Base-by-base conservation (phyloP, 2,797 vertebrate species). In the Capromys pilorides region DNA sequence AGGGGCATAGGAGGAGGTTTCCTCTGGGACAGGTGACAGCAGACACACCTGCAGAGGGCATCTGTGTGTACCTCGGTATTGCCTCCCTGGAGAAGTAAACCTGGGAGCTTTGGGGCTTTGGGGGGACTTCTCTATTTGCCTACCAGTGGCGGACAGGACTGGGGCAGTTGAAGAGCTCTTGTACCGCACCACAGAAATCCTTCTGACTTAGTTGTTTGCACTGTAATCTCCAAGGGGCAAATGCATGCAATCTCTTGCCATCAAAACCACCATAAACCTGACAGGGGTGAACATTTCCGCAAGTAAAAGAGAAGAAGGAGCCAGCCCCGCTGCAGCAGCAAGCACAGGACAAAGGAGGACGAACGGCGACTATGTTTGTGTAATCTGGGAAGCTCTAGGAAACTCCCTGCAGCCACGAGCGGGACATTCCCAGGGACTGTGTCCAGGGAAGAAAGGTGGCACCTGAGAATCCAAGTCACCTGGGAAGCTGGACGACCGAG, bases 161-260 rank as follows among this genome's bases (percentile, higher is more conserved):
- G 26, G 85, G 33, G 41, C 67, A 28, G 75, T 71, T 69, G 71
- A 92, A 84, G 49, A 67, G 45, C 67, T 90, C 64, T 75, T 62
- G 71, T 51, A 71, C 87, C 51, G 22, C 31, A 86, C 26, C 26
- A 45, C 41, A 86, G 41, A 84, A 85, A 88, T 78, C 89, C n/a
- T 87, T 64, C 39, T 18, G 89, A 95, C 82, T 90, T 77, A 94
- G 81, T 90, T 80, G 77, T 59, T 18, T 85, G 89, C 4, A 0
- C 31, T 2, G 9, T 71, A 10, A 84, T 64, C 82, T 90, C 89
- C 3, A 49, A 85, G 84, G 64, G 94, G 77, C 16, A 1, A 62
- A 84, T 41, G 10, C 69, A n/a, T 66, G 49, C 86, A 80, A 86
- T 67, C n/a, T 51, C 85, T 49, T 83, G 75, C 91, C 77, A 79